phyloP scores from a whole-genome alignment of 2,888 invertebrate genomes.

The Molanna angustata region DNA sequence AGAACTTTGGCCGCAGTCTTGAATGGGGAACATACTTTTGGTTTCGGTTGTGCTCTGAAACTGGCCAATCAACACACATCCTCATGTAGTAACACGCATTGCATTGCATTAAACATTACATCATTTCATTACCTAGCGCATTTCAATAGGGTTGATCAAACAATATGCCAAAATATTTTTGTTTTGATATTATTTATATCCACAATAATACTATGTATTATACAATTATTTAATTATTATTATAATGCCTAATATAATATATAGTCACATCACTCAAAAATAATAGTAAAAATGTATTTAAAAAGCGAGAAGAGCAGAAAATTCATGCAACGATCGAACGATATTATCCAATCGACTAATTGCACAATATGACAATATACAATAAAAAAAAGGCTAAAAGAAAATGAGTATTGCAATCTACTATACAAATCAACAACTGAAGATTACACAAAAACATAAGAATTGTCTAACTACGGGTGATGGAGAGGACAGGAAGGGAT shows the following conservation, averaged over 20 bases:
- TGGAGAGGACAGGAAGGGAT: constrained; percentile 8
- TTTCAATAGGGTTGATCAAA: constrained; percentile 56
- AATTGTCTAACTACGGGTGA: constrained; percentile 25
- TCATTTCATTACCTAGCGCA: constrained; percentile 20
- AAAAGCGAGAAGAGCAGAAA: constrained; percentile 30
- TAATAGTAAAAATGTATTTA: neutral
- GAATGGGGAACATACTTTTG: constrained; percentile 70
- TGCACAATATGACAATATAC: constrained; percentile 15
- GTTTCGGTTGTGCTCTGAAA: constrained; percentile 59
- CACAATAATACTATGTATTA: constrained; percentile 27
- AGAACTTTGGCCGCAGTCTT: constrained; percentile 73
- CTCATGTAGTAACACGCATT: constrained; percentile 25
- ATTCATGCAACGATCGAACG: constrained; percentile 28
- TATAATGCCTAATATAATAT: too few relatives aligned
- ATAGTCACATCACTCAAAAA: neutral
- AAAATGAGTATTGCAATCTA: constrained; percentile 28
- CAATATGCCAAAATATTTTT: constrained; percentile 30
- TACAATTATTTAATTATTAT: too few relatives aligned
- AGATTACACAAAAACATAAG: constrained; percentile 23
- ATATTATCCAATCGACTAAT: constrained; percentile 16
- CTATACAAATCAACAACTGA: constrained; percentile 26
- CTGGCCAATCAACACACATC: constrained; percentile 41
- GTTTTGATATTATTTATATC: too few relatives aligned
- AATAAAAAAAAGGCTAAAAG: too few relatives aligned
- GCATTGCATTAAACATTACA: constrained; percentile 5